These are phyloP conservation scores for Lasiommata megera DNA, from an alignment of 2,888 invertebrate species.

Conservation along the genomic window DNA sequence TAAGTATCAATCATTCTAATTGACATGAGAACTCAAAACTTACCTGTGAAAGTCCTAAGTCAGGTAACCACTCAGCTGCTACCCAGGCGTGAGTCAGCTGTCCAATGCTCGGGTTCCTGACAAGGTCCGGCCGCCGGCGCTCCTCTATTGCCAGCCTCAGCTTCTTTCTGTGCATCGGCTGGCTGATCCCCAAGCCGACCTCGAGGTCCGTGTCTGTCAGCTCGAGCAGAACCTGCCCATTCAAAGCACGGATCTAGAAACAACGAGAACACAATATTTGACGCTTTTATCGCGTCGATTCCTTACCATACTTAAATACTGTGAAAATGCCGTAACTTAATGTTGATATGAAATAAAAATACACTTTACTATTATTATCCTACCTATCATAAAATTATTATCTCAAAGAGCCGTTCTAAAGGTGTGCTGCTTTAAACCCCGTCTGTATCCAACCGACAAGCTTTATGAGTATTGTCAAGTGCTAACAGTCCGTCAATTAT, in stretches of 20 bases:
- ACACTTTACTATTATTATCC: too few species aligned
- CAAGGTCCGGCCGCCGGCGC: slow-evolving; percentile 91
- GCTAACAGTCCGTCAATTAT: too few species aligned
- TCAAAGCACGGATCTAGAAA: slow-evolving; percentile 86
- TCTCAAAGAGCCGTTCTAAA: too few species aligned
- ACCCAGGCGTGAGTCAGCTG: slow-evolving; percentile 96
- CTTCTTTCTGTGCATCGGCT: slow-evolving; percentile 96
- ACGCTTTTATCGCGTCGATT: slow-evolving; percentile 75
- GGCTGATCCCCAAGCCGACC: slow-evolving; percentile 93
- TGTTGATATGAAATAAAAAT: too few species aligned
- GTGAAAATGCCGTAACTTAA: neutral
- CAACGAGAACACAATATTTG: slow-evolving; percentile 82
- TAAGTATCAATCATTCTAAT: too few species aligned
- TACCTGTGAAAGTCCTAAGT: slow-evolving; percentile 92
- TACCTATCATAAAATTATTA: too few species aligned
- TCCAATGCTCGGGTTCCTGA: slow-evolving; percentile 93
- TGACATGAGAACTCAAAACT: neutral
- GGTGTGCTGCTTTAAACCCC: too few species aligned
- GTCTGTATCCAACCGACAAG: too few species aligned
- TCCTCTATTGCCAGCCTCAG: slow-evolving; percentile 96
- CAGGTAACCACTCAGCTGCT: slow-evolving; percentile 95
- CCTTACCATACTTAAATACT: slow-evolving; percentile 30
- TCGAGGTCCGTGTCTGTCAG: slow-evolving; percentile 95
- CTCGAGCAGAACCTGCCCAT: slow-evolving; percentile 92
- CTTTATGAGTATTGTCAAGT: too few species aligned